phyloP scores from a whole-genome alignment of 2,888 invertebrate genomes.

The Phanerotoma sp. region DNA sequence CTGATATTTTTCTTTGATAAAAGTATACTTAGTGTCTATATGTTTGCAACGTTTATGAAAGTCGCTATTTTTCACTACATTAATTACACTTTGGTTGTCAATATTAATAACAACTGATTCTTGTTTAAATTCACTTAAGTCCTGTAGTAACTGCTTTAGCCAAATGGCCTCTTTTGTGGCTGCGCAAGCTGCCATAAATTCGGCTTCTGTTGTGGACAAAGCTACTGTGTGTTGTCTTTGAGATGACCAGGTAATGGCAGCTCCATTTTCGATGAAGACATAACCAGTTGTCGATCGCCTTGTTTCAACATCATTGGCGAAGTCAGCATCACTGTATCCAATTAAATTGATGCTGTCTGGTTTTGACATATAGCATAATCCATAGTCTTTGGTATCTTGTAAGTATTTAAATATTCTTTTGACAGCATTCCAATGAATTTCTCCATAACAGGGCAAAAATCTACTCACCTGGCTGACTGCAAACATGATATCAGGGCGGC shows the following conservation, averaged over 20 bases:
- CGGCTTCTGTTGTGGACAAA: too few species aligned
- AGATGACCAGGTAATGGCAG: constrained; percentile 12
- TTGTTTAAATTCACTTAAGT: background rate
- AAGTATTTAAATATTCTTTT: constrained; percentile 15
- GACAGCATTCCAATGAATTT: constrained; percentile 10
- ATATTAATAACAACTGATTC: background rate
- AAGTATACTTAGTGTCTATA: too few species aligned
- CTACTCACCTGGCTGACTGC: background rate
- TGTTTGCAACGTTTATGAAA: too few species aligned
- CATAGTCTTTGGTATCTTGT: background rate
- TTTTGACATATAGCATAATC: background rate
- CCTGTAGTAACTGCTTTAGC: background rate
- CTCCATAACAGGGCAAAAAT: background rate
- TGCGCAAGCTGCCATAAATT: too few species aligned
- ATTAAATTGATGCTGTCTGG: too few species aligned
- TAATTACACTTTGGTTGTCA: background rate
- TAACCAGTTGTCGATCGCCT: constrained; percentile 5
- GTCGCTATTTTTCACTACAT: background rate
- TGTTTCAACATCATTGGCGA: background rate
- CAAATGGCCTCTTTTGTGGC: background rate
- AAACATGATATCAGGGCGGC: constrained; percentile 10
- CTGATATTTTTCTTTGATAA: too few species aligned
- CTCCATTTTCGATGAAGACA: constrained; percentile 4
- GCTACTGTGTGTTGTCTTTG: constrained; percentile 12
- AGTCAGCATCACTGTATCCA: constrained; percentile 9